Base-by-base conservation (phyloP, 2,797 vertebrate genomes). In the Esox lucius region DNA sequence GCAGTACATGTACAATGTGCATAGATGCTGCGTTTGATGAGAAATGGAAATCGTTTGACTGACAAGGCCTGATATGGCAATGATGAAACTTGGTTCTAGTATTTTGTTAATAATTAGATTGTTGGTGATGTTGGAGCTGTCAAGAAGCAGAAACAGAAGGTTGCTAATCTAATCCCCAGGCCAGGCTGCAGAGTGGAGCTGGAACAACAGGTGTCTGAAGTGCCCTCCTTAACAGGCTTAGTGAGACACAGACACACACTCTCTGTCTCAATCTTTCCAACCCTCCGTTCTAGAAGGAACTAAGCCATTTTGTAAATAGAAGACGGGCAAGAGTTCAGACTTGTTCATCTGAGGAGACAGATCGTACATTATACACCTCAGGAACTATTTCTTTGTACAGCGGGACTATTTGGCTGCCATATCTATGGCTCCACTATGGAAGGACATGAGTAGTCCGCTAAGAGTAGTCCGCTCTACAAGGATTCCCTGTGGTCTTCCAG, bases 341-440 rank as follows among this genome's bases (percentile, higher is more conserved):
- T 74, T 15, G 64, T 66, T 33, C 5, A 17, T 15, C 64, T 66
- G 65, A 17, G 8, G 17, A 17, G 2, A 39, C 33, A 19, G 33
- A 68, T 42, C 12, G n/a, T 22, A 11, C n/a, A n/a, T n/a, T 11
- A 11, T 22, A 59, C n/a, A n/a, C n/a, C n/a, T n/a, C n/a, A n/a
- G n/a, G n/a, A 6, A 19, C 2, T 56, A n/a, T 22, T 56, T 56
- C n/a, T n/a, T 61, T 13, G 4, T 61, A 61, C 24, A 12, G 4
- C 9, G 1, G 35, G 35, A 39, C 5, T 39, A 13, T 24, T 61
- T 61, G 49, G 19, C 49, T 59, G 53, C 9, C 19, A 59, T 22
- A 61, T 61, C 56, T 12, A 89, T 90, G 88, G 87, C 90, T 78
- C 86, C 89, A 75, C 76, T 90, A 67, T 91, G 89, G 89, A 89